A percentile compares a stretch with the other conserved stretches of the same genome.
Conservation (phyloP, 2,888 invertebrate species). For the Strigamia crassipes region DNA sequence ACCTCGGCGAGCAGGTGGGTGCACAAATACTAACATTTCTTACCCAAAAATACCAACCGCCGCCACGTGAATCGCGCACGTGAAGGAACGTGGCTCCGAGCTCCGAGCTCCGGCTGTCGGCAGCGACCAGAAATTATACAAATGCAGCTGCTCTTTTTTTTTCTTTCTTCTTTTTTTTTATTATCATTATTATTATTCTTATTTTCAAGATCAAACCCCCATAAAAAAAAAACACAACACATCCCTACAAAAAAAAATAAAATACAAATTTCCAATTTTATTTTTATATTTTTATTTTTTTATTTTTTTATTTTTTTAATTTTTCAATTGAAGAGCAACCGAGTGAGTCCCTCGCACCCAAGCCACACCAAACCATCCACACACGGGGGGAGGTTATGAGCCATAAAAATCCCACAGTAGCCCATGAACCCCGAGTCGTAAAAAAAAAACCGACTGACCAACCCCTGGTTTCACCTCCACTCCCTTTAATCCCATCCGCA, state of each 20-base stretch:
- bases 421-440: background rate
- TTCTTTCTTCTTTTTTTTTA: background rate
- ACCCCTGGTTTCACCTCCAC: background rate
- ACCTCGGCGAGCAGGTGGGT: too few species aligned
- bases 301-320: background rate
- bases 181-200: background rate
- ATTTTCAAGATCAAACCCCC: background rate
- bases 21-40: background rate
- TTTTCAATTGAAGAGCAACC: background rate
- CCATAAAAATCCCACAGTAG: conserved; percentile 11
- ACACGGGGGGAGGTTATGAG: background rate
- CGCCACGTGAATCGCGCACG: conserved; percentile 23
- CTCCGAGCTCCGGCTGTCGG: conserved; percentile 42
- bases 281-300: background rate
- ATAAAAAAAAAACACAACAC: background rate
- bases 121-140: background rate
- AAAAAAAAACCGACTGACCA: background rate
- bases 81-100: conserved; percentile 40
- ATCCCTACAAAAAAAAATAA: background rate
- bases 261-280: background rate
- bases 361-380: background rate
- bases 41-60: too few species aligned
- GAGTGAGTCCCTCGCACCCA: background rate
- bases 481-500: background rate
- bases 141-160: conserved; percentile 14